Base-by-base conservation (phyloP, 2,888 invertebrate genomes). In the Trichopria drosophilae region DNA sequence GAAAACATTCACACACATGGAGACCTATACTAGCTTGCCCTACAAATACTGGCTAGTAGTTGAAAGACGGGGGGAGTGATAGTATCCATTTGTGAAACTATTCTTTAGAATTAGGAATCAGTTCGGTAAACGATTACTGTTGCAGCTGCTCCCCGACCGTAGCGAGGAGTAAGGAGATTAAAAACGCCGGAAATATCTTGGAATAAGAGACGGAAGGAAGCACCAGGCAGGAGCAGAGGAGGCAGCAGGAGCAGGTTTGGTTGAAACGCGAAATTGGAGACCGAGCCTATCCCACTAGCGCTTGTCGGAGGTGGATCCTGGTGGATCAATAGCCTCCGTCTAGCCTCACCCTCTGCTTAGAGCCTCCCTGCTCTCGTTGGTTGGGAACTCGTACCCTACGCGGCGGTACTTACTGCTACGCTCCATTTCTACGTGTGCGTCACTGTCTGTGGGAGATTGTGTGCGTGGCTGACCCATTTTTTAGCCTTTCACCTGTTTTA, bases 261-360 rank as follows among this genome's bases (percentile, higher is more conserved):
- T 1, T 5, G 15, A 32, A 15, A 32, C 19, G 23, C 44, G 41
- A 41, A 53, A 53, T 65, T 68, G 62, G 62, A 67, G 65, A 66
- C 71, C 68, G 68, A 72, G 69, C 70, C 72, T 72, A 69, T 70
- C 69, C 71, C 69, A 72, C 70, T 69, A 68, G 65, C 65, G 63
- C 41, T 32, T 40, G 39, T 59, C 63, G 65, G 66, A 61, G 69
- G 67, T 66, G 69, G 65, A 69, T 69, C 66, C 69, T 67, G 63
- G 57, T 64, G 68, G 72, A 72, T 72, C 72, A 72, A 72, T 72
- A 72, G 68, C 70, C 69, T 67, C 68, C 69, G 72, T 72, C 72
- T 72, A 69, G 72, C 69, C 72, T 72, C 72, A 71, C 69, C 72
- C 72, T 69, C 68, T 63, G 57, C 64, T 58, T 61, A 62, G 61